Conservation (phyloP, 2,888 invertebrate genomes). For the Oligia strigilis region DNA sequence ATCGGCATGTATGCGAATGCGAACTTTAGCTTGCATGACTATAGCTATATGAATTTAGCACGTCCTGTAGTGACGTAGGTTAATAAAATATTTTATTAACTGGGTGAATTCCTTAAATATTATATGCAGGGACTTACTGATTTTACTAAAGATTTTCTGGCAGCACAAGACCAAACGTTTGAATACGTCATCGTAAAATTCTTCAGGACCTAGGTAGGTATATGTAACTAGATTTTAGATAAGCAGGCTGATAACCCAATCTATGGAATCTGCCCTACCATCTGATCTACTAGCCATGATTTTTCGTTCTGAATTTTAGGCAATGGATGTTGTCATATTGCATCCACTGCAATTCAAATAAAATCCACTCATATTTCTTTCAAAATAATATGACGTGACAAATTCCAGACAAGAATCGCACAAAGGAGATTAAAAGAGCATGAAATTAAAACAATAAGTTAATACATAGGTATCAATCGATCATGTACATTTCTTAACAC, state of each 20-base stretch:
- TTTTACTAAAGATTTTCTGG: background rate
- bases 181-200: too few species aligned
- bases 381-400: background rate
- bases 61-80: background rate
- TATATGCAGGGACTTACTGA: background rate
- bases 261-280: background rate
- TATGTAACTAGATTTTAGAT: background rate
- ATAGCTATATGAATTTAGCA: background rate
- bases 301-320: background rate
- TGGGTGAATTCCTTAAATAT: background rate
- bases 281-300: too few species aligned
- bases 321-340: background rate
- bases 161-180: background rate
- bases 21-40: constrained; percentile 6
- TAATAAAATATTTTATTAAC: background rate
- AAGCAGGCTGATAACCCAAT: background rate
- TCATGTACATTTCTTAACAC: constrained; percentile 13
- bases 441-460: background rate
- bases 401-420: background rate
- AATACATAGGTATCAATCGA: constrained; percentile 8
- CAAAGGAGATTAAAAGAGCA: background rate
- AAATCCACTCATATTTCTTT: background rate
- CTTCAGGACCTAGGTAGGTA: too few species aligned
- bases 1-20: constrained; percentile 21
- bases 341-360: background rate